Percentiles rank a stretch among this genome's conserved stretches.
These are phyloP conservation scores for Chaetodon trifasciatus DNA, from an alignment of 2,797 vertebrate species.

Conservation along the genomic window DNA sequence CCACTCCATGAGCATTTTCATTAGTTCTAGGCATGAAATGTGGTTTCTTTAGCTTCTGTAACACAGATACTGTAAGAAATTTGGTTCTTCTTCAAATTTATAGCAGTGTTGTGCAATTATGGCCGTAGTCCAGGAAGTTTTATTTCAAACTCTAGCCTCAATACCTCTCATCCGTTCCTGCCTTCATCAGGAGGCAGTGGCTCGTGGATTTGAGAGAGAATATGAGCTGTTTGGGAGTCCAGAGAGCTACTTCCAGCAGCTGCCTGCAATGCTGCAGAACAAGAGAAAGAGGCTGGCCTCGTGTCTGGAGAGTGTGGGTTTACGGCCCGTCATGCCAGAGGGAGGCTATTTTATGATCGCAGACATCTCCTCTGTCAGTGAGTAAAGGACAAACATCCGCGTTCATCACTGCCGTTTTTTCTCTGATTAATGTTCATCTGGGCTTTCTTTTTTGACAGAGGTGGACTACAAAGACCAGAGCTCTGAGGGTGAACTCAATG, in stretches of 20 bases:
- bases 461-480: conserved; percentile 81
- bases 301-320: conserved; percentile 86
- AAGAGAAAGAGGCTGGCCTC: conserved; percentile 87
- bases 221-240: conserved; percentile 84
- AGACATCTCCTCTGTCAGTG: conserved; percentile 93
- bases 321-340: conserved; percentile 90
- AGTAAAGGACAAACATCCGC: conserved; percentile 66
- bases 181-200: conserved; percentile 89
- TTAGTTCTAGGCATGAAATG: not conserved
- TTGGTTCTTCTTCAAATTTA: no score
- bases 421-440: not conserved
- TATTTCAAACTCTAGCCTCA: no score
- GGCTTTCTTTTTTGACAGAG: conserved; percentile 77
- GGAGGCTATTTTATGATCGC: conserved; percentile 94
- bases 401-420: not conserved
- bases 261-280: conserved; percentile 83
- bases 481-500: conserved; percentile 80
- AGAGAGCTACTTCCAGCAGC: conserved; percentile 92
- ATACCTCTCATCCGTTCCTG: not conserved
- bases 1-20: not conserved
- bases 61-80: no score
- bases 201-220: conserved; percentile 89
- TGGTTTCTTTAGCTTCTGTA: not conserved
- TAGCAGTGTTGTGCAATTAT: no score
- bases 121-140: no score